Evolutionary conservation across 53 echinoderm and acorn worm species (phyloP).

Genomic region (Mesocentrotus franciscanus): DNA sequence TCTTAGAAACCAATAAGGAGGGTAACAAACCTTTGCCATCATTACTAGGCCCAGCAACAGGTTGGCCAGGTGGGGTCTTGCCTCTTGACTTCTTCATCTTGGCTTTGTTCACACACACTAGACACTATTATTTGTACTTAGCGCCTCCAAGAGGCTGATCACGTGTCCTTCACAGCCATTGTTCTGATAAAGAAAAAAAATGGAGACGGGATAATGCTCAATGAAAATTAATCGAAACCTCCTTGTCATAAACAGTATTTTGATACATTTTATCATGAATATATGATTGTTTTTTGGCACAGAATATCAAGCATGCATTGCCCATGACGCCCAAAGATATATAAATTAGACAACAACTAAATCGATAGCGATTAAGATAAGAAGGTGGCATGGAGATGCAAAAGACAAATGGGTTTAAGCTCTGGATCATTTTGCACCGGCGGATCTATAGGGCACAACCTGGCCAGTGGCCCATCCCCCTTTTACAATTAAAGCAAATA

Average conservation of each 20-base stretch:
- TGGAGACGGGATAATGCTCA: not conserved
- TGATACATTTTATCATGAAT: not conserved
- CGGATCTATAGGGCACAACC: too few relatives aligned
- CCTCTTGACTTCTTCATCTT: slow-evolving; percentile 42
- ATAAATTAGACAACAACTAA: too few relatives aligned
- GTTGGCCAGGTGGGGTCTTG: slow-evolving; percentile 20
- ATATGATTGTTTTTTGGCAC: too few relatives aligned
- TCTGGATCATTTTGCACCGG: too few relatives aligned
- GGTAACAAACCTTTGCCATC: slow-evolving; percentile 33
- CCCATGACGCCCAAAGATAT: too few relatives aligned
- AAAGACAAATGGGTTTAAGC: too few relatives aligned
- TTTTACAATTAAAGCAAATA: too few relatives aligned
- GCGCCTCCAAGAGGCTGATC: not conserved
- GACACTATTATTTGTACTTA: not conserved
- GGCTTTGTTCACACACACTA: not conserved
- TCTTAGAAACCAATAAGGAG: not conserved
- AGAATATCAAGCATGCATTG: too few relatives aligned
- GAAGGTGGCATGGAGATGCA: too few relatives aligned
- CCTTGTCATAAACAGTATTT: too few relatives aligned
- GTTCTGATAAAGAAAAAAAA: not conserved
- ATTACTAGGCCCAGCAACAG: slow-evolving; percentile 41
- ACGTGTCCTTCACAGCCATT: slow-evolving; percentile 9
- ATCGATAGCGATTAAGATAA: too few relatives aligned
- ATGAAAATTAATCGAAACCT: not conserved
- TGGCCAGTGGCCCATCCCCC: too few relatives aligned